These are phyloP conservation scores for Miniopterus natalensis DNA, from an alignment of 2,113 vertebrate species.

Conservation along the genomic window DNA sequence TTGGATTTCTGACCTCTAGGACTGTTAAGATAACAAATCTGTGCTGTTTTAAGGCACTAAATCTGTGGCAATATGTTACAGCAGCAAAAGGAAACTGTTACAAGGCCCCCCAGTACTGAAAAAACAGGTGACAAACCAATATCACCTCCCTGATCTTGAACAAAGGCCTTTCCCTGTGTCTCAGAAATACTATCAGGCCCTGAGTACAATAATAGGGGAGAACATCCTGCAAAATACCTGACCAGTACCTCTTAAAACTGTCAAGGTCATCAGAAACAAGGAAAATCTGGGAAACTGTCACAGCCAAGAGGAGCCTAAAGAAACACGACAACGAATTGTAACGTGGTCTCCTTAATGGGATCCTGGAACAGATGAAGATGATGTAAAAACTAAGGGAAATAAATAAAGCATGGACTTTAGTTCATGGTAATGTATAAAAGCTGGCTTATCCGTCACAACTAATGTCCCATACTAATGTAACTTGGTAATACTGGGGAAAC, in stretches of 20 bases:
- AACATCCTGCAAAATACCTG: neutral
- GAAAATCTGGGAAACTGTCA: neutral
- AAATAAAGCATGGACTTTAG: neutral
- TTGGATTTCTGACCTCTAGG: neutral
- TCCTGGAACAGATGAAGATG: neutral
- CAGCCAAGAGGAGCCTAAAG: neutral
- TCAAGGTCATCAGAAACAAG: neutral
- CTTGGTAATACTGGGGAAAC: neutral
- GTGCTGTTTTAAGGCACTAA: neutral
- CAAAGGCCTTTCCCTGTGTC: neutral
- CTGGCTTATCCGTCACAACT: neutral
- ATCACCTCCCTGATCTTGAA: neutral
- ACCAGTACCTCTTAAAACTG: neutral
- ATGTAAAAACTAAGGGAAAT: neutral
- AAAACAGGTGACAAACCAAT: neutral
- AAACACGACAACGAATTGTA: neutral
- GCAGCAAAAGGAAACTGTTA: neutral
- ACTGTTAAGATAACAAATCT: neutral
- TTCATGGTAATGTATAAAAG: neutral
- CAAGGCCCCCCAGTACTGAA: neutral
- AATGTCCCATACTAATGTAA: neutral
- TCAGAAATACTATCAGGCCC: neutral
- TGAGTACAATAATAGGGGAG: neutral
- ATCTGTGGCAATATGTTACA: neutral
- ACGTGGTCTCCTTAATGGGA: neutral